These are phyloP conservation scores for Neoitamus cyanurus DNA, from an alignment of 2,888 invertebrate species.

Conservation along the genomic window DNA sequence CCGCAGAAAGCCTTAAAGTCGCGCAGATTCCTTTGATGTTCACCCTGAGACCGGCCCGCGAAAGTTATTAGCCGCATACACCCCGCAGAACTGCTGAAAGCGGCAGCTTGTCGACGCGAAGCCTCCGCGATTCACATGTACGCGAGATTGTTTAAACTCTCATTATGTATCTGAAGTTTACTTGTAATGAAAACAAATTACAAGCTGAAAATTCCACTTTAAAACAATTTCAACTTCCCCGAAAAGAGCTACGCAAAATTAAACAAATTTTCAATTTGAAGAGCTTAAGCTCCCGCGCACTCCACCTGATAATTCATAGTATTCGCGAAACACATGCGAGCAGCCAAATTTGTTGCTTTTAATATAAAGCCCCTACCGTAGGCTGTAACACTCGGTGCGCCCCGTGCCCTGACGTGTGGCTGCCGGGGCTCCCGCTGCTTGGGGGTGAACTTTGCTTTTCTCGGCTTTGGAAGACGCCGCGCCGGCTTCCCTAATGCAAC, in stretches of 20 bases:
- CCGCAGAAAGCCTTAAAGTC: background rate
- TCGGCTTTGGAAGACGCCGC: background rate
- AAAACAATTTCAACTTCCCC: slow-evolving; percentile 25
- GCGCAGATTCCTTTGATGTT: background rate
- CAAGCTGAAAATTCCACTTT: slow-evolving; percentile 11
- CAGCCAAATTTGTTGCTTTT: slow-evolving; percentile 32
- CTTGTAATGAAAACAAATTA: slow-evolving; percentile 14
- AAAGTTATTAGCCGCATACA: background rate
- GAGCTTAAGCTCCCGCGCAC: slow-evolving; percentile 1
- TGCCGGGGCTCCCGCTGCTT: background rate
- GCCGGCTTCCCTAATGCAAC: slow-evolving; percentile 8
- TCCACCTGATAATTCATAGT: slow-evolving; percentile 38
- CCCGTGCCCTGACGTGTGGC: background rate
- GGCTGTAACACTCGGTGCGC: slow-evolving; percentile 15
- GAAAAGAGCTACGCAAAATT: slow-evolving; percentile 32
- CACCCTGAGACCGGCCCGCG: background rate
- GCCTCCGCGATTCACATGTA: background rate
- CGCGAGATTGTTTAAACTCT: slow-evolving; percentile 3
- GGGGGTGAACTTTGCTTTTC: slow-evolving; percentile 4
- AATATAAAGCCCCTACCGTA: slow-evolving; percentile 6
- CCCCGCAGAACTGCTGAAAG: background rate
- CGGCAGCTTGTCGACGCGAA: background rate
- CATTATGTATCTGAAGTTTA: background rate
- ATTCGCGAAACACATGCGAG: slow-evolving; percentile 26
- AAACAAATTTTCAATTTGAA: slow-evolving; percentile 27